Evolutionary conservation across 2,888 invertebrate species (phyloP), one percentile per base, ranked within the genome.

Genomic region (Oligia latruncula): DNA sequence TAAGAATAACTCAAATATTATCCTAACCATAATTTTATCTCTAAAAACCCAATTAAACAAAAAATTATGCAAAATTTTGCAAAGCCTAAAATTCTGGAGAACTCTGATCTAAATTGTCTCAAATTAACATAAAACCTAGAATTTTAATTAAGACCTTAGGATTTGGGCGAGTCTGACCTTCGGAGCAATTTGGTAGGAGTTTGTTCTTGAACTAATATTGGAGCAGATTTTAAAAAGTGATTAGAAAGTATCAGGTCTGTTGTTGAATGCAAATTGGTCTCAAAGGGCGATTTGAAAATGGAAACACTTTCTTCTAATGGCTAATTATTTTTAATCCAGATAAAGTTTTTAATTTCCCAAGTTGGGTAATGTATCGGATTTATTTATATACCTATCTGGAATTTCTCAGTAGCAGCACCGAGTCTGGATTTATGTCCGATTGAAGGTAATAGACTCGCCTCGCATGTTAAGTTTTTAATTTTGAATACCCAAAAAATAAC

Each of bases 81-180:
- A 65, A 73, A 82, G 78, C 77, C 74, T 71, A 83, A 81, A 80
- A 88, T 85, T 85, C 71, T 74, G 74, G 72, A 78, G 65, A 68
- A 77, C 77, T 58, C 77, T 81, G 58, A 85, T 85, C 82, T 68
- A 82, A 87, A 86, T 87, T 80, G 82, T 80, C 82, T 82, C n/a
- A 74, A 89, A 89, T 88, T 83, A 88, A 77, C 89, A 89, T 88
- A 88, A 84, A 86, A 81, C 71, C 80, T 88, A 81, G 82, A 85
- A 85, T 89, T 85, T 88, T 87, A 89, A 88, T 88, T 83, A 89
- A 89, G 84, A 77, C 83, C 81, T 86, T 76, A 77, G 77, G 81
- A 68, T 81, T 83, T 80, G 65, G 67, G 71, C 11, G 71, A 75
- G 60, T n/a, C 23, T 73, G 82, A 84, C 84, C 84, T 81, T 88